Evolutionary conservation across 1,140 invertebrate species (phyloP).

Genomic region (Watersipora subatra): DNA sequence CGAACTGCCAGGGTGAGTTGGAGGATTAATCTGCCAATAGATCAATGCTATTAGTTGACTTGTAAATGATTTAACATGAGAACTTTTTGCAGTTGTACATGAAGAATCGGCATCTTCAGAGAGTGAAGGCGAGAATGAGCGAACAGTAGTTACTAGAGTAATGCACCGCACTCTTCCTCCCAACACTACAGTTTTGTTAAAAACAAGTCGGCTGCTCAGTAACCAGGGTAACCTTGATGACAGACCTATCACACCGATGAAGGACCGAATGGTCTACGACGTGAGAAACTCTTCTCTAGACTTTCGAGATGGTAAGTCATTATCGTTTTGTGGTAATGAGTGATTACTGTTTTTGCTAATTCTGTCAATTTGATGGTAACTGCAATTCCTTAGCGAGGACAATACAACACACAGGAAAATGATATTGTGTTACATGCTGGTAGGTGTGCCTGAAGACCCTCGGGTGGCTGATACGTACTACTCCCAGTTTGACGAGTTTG

Average conservation of each 20-base stretch:
- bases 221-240: slow-evolving; percentile 17
- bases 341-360: not conserved
- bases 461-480: slow-evolving; percentile 37
- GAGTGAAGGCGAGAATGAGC: too few relatives aligned
- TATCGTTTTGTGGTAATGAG: not conserved
- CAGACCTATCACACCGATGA: slow-evolving; percentile 36
- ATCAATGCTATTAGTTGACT: too few relatives aligned
- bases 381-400: too few relatives aligned
- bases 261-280: slow-evolving; percentile 34
- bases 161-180: not conserved
- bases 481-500: slow-evolving; percentile 32
- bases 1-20: too few relatives aligned
- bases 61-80: too few relatives aligned
- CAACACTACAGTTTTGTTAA: not conserved
- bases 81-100: too few relatives aligned
- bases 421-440: too few relatives aligned
- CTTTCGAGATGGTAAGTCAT: slow-evolving; percentile 35
- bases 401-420: too few relatives aligned
- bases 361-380: too few relatives aligned
- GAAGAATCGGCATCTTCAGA: too few relatives aligned
- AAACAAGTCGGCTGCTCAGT: not conserved
- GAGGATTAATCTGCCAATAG: too few relatives aligned
- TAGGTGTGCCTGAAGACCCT: slow-evolving; percentile 34
- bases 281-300: slow-evolving; percentile 27
- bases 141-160: not conserved